These are phyloP conservation scores for Hippasteria phrygiana DNA, from an alignment of 53 echinoderm and acorn worm genomes.

Conservation along the genomic window DNA sequence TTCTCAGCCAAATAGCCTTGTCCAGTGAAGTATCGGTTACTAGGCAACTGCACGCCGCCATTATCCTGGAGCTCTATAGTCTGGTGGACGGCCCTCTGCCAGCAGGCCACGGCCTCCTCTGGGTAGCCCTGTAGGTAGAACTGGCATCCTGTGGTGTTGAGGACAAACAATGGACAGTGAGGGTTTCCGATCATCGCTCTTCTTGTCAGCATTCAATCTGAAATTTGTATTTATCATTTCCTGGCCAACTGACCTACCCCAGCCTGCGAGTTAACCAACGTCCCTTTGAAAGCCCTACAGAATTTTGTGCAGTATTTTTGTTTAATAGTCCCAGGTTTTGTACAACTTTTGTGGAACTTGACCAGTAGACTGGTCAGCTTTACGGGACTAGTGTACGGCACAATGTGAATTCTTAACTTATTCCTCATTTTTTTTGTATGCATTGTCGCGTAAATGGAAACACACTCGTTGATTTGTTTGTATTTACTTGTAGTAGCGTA, in stretches of 20 bases:
- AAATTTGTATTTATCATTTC: not conserved
- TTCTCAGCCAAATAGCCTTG: not conserved
- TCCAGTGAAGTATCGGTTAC: not conserved
- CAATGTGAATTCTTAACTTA: no score
- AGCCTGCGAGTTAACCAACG: no score
- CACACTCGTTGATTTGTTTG: no score
- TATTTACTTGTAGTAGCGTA: no score
- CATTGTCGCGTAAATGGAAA: no score
- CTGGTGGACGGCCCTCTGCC: constrained; percentile 52
- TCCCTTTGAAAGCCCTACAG: no score
- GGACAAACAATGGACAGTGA: not conserved
- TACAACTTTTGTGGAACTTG: no score
- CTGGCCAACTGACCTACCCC: not conserved
- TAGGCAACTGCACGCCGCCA: constrained; percentile 31
- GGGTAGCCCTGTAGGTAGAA: constrained; percentile 66
- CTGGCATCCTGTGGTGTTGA: constrained; percentile 65
- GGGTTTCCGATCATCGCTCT: not conserved
- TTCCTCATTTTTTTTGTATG: no score
- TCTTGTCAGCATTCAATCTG: not conserved
- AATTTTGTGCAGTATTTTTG: no score
- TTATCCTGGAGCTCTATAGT: constrained; percentile 30
- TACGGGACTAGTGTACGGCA: no score
- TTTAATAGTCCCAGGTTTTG: no score
- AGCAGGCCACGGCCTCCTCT: constrained; percentile 55
- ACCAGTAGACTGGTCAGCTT: no score